Evolutionary conservation across 2,797 vertebrate species (phyloP).

Genomic region (Borostomias antarcticus): DNA sequence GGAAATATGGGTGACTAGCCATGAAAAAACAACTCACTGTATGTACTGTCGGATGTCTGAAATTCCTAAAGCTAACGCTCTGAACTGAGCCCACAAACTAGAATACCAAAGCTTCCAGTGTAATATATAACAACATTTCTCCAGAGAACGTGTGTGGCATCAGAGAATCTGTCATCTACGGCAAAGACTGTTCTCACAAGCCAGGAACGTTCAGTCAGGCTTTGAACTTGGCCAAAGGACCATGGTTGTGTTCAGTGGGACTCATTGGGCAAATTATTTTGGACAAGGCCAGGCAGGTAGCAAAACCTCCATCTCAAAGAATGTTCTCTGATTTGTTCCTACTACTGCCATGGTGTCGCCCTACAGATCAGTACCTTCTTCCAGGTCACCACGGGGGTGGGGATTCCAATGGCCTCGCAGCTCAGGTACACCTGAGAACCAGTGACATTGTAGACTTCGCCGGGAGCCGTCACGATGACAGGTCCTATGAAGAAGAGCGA

Average conservation of each 20-base stretch:
- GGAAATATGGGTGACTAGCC: not conserved
- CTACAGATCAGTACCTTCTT: conserved; percentile 79
- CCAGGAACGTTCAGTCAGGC: not conserved
- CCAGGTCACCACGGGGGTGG: conserved; percentile 92
- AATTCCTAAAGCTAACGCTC: too few species aligned
- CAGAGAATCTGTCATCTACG: not conserved
- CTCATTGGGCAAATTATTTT: not conserved
- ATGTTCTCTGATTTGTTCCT: too few species aligned
- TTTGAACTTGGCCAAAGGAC: not conserved
- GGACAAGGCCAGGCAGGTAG: not conserved
- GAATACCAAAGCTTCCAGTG: not conserved
- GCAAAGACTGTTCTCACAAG: not conserved
- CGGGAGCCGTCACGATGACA: conserved; percentile 86
- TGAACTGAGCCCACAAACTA: too few species aligned
- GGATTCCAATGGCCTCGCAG: conserved; percentile 91
- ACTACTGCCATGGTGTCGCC: not conserved
- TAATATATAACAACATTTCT: not conserved
- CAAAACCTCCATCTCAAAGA: too few species aligned
- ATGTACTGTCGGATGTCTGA: not conserved
- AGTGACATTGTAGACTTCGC: conserved; percentile 87
- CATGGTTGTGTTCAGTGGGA: not conserved
- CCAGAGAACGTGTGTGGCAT: not conserved
- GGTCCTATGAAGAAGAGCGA: conserved; percentile 74
- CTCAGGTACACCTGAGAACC: conserved; percentile 91
- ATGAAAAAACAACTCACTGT: not conserved